These are phyloP conservation scores for Emydura subglobosa DNA, from an alignment of 2,113 vertebrate genomes.

Conservation along the genomic window DNA sequence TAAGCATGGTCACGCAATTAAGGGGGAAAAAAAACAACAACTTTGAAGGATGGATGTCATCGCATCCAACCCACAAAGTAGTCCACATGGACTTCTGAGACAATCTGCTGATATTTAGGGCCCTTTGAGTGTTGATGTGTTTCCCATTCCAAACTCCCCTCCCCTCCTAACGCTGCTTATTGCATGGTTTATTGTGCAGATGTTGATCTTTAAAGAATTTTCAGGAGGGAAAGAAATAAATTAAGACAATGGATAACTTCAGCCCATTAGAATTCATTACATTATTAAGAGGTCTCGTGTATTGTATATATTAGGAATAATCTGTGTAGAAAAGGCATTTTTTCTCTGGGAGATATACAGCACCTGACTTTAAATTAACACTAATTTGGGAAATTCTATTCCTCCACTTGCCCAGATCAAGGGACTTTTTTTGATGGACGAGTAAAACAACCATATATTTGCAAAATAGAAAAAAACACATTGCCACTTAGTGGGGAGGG, in stretches of 20 bases:
- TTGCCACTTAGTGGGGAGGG: accelerated
- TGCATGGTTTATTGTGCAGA: neutral
- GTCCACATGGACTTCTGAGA: neutral
- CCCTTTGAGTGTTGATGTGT: neutral
- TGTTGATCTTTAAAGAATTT: neutral
- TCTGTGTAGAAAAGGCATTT: neutral
- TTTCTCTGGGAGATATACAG: neutral
- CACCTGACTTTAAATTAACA: neutral
- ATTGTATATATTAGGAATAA: neutral
- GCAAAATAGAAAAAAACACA: neutral
- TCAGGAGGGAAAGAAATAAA: neutral
- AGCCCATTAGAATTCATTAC: neutral
- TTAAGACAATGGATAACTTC: neutral
- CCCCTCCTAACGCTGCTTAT: neutral
- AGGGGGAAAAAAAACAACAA: neutral
- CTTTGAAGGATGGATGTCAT: neutral
- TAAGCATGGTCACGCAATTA: neutral
- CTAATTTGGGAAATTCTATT: neutral
- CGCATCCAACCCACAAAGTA: neutral
- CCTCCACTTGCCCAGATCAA: neutral
- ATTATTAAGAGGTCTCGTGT: neutral
- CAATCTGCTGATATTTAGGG: neutral
- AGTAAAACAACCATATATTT: neutral
- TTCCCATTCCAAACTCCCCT: neutral
- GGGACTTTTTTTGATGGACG: neutral